phyloP scores from a whole-genome alignment of 2,888 invertebrate genomes.

The Tiliacea citrago region DNA sequence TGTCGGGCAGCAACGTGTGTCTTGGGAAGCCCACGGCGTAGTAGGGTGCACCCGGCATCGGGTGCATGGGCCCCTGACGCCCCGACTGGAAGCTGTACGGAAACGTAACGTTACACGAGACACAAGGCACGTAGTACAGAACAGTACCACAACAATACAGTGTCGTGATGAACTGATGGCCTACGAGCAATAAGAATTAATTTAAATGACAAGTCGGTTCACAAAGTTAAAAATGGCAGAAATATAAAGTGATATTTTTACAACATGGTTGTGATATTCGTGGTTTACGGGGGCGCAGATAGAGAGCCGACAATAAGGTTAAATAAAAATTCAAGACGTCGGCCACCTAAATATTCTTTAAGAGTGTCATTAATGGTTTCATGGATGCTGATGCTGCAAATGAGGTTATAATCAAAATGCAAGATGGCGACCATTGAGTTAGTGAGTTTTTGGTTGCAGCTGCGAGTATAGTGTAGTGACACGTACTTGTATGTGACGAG shows the following conservation, averaged over 20 bases:
- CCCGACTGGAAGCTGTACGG: conserved; percentile 94
- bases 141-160: neutral
- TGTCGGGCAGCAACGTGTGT: conserved; percentile 96
- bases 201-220: neutral
- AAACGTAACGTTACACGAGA: conserved; percentile 1
- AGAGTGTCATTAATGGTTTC: neutral
- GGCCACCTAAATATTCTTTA: neutral
- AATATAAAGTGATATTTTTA: neutral
- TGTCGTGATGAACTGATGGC: neutral
- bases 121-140: neutral
- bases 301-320: no score
- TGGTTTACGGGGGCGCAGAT: neutral
- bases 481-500: conserved; percentile 91
- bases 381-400: neutral
- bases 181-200: neutral
- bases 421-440: neutral
- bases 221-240: neutral
- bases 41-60: conserved; percentile 95
- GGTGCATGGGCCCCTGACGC: conserved; percentile 95
- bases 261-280: neutral
- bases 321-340: neutral
- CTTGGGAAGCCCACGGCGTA: conserved; percentile 97
- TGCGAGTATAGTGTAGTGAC: neutral
- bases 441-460: neutral
- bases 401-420: neutral